phyloP scores from a whole-genome alignment of 2,797 vertebrate species.

The Sebastes nivosus region DNA sequence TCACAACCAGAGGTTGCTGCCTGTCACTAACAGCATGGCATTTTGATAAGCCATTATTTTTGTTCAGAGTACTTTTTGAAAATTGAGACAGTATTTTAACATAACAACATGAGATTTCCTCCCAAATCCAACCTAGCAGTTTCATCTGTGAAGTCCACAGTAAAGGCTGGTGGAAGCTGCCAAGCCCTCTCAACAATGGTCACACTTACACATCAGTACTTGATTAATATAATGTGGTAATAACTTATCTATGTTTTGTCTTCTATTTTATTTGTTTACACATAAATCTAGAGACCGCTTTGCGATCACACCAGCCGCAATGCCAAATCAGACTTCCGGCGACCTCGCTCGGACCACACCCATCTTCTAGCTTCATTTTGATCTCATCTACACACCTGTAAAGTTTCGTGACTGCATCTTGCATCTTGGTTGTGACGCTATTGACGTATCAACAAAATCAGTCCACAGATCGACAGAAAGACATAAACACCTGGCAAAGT shows the following conservation, averaged over 20 bases:
- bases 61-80: not conserved
- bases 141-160: not conserved
- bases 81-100: not conserved
- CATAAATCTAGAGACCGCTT: not conserved
- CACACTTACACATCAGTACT: not conserved
- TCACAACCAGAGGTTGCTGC: no score
- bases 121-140: not conserved
- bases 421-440: not conserved
- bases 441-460: not conserved
- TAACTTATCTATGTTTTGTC: not conserved
- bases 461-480: not conserved
- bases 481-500: no score
- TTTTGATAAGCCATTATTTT: not conserved
- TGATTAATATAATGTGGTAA: not conserved
- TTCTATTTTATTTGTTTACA: not conserved
- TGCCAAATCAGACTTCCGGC: no score
- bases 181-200: not conserved
- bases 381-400: not conserved
- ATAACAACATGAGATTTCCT: not conserved
- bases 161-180: not conserved
- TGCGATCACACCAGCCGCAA: no score
- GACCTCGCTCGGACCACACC: not conserved
- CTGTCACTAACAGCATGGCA: not conserved
- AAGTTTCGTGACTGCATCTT: not conserved
- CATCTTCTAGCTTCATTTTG: not conserved